phyloP scores from a whole-genome alignment of 1,140 invertebrate species.

The Calephelis nemesis region DNA sequence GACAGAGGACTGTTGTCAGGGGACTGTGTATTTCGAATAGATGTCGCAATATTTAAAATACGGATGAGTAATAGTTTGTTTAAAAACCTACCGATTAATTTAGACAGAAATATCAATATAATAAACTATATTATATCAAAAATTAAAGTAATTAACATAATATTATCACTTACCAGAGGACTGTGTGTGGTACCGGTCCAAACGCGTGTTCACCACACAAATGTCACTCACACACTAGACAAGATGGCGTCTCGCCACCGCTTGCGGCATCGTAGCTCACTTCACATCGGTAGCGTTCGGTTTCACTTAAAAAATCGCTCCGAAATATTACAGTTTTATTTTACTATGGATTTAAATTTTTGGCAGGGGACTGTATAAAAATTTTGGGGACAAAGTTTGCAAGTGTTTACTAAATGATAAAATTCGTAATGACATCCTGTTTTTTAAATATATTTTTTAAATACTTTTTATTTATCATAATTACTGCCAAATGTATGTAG shows the following conservation, averaged over 20 bases:
- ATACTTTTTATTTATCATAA: constrained; percentile 27
- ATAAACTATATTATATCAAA: constrained; percentile 21
- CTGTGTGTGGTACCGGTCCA: constrained; percentile 21
- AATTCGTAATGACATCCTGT: constrained; percentile 23
- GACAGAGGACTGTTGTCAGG: constrained; percentile 12
- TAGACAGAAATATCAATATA: constrained; percentile 23
- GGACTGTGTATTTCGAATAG: constrained; percentile 25
- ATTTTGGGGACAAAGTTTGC: constrained; percentile 28
- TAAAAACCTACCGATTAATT: constrained; percentile 22
- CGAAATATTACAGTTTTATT: constrained; percentile 28
- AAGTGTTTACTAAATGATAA: constrained; percentile 24
- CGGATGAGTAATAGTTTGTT: constrained; percentile 18
- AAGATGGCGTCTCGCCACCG: constrained; percentile 23
- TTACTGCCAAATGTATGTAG: constrained; percentile 26
- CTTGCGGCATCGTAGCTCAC: constrained; percentile 20
- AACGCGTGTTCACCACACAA: constrained; percentile 27
- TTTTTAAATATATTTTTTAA: constrained; percentile 31
- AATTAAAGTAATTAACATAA: constrained; percentile 16
- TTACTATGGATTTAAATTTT: constrained; percentile 30
- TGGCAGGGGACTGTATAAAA: constrained; percentile 28
- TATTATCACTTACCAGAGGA: constrained; percentile 19
- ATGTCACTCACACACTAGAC: constrained; percentile 3
- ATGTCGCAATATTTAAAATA: constrained; percentile 28
- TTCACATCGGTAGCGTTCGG: constrained; percentile 25
- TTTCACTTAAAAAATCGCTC: constrained; percentile 19